phyloP scores from a whole-genome alignment of 92 coral and sea anemone genomes.

The Hydrozoanthus gracilis region DNA sequence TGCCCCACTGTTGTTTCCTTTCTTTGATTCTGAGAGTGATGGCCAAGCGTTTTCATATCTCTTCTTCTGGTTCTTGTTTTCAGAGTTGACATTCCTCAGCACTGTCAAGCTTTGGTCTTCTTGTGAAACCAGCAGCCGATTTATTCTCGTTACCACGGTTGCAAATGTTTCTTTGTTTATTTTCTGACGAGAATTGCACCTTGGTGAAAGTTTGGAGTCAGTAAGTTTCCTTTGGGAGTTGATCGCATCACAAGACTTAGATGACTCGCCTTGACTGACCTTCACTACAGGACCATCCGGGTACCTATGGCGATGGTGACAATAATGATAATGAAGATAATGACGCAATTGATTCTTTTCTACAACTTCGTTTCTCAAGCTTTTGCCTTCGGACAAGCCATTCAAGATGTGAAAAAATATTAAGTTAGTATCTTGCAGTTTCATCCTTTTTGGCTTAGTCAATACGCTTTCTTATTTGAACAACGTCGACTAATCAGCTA shows the following conservation, averaged over 20 bases:
- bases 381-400: too few relatives aligned
- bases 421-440: too few relatives aligned
- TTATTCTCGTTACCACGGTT: background rate
- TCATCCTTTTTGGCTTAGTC: too few relatives aligned
- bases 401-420: too few relatives aligned
- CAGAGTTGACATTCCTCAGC: conserved; percentile 20
- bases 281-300: background rate
- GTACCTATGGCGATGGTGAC: background rate
- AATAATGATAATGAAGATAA: background rate
- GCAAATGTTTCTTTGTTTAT: background rate
- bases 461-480: too few relatives aligned
- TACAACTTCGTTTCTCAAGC: too few relatives aligned
- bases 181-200: background rate
- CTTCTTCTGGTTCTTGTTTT: background rate
- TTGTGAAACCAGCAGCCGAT: background rate
- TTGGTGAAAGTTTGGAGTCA: background rate
- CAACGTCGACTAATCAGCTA: too few relatives aligned
- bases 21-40: conserved; percentile 28
- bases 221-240: background rate
- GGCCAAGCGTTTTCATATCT: conserved; percentile 59
- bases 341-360: background rate
- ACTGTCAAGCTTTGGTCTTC: conserved; percentile 8
- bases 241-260: background rate
- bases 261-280: background rate
- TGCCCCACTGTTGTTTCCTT: background rate